Evolutionary conservation across 2,888 invertebrate genomes (phyloP).

Genomic region (Lithodes maja): DNA sequence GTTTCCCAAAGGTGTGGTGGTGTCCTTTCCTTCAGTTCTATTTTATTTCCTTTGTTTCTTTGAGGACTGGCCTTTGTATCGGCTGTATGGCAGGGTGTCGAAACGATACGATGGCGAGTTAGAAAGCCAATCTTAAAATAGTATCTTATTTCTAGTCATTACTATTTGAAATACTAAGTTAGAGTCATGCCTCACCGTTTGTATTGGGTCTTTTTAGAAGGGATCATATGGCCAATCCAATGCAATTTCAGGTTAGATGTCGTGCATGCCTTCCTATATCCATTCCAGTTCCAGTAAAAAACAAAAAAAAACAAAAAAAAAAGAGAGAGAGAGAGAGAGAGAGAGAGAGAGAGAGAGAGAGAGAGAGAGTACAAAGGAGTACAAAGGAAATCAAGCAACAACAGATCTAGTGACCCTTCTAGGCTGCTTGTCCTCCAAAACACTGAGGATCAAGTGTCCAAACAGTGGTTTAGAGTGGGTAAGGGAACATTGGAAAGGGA

Average conservation of each 20-base stretch:
- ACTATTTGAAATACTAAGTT: no score
- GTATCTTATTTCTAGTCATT: no score
- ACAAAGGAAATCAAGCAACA: not conserved
- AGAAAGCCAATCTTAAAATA: no score
- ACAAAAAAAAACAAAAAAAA: not conserved
- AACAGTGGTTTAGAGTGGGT: not conserved
- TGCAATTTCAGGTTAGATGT: no score
- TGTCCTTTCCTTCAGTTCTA: no score
- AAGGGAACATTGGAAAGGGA: not conserved
- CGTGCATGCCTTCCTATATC: no score
- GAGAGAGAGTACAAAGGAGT: not conserved
- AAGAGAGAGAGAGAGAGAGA: constrained; percentile 3
- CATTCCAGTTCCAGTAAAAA: not conserved
- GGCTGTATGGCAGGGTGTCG: not conserved
- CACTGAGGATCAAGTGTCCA: not conserved
- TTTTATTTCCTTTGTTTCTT: no score
- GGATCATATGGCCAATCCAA: not conserved
- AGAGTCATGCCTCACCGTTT: no score
- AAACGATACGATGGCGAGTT: not conserved
- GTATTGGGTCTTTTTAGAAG: not conserved
- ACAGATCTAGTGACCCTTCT: no score
- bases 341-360: not conserved
- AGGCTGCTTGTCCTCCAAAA: no score
- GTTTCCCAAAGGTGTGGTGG: no score
- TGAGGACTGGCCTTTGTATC: no score